A percentile compares a stretch with the other conserved stretches of the same genome.
Evolutionary conservation across 2,797 vertebrate species (phyloP).

Genomic region (Rhincodon typus): DNA sequence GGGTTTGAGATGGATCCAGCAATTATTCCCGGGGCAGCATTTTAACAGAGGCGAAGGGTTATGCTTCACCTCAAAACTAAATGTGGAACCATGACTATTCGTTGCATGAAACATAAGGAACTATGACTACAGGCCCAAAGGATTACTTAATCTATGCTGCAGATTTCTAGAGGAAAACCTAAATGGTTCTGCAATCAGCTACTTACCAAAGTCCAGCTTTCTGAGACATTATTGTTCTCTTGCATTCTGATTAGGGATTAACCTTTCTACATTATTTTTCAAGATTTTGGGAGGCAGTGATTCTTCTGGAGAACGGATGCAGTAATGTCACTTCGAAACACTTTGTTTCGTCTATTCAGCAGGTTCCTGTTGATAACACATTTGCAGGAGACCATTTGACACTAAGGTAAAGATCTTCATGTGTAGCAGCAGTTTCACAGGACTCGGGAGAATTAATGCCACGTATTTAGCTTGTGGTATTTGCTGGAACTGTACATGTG

Average conservation of each 20-base stretch:
- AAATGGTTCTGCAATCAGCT: not conserved
- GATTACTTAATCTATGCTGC: conserved; percentile 3
- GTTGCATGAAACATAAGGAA: not conserved
- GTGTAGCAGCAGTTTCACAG: not conserved
- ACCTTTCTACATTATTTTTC: not conserved
- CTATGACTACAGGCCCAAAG: too few relatives aligned
- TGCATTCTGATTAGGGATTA: not conserved
- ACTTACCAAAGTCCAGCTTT: not conserved
- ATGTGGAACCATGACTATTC: not conserved
- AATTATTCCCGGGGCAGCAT: not conserved
- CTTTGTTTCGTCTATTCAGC: not conserved
- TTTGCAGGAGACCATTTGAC: not conserved
- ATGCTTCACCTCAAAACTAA: not conserved
- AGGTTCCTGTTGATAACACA: not conserved
- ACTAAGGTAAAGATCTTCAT: not conserved
- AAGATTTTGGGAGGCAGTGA: not conserved
- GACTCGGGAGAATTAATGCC: not conserved
- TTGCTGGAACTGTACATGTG: too few relatives aligned
- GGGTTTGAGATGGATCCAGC: not conserved
- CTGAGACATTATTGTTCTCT: not conserved
- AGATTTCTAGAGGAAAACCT: not conserved
- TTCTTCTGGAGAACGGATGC: not conserved
- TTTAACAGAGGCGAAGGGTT: not conserved
- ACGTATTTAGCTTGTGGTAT: not conserved
- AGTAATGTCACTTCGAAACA: not conserved